A percentile compares a stretch with the other conserved stretches of the same genome.
These are phyloP conservation scores for Microplitis demolitor DNA, from an alignment of 1,140 invertebrate species.

Conservation along the genomic window DNA sequence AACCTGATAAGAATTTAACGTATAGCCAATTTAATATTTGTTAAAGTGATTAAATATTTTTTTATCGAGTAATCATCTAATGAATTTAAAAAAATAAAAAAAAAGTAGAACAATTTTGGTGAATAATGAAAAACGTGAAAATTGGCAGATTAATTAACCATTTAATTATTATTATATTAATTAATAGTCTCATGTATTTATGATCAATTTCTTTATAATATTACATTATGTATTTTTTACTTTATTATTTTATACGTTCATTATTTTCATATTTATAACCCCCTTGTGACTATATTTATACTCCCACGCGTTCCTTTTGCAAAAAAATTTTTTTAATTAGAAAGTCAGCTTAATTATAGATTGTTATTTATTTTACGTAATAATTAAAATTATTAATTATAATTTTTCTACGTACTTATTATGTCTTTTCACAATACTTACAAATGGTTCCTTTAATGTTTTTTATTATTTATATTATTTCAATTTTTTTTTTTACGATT, in stretches of 20 bases:
- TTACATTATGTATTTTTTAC: conserved; percentile 36
- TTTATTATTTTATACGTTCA: not conserved
- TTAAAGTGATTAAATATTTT: not conserved
- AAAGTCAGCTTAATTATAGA: conserved; percentile 45
- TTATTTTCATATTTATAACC: conserved; percentile 25
- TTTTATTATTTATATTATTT: conserved; percentile 3
- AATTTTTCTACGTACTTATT: conserved; percentile 9
- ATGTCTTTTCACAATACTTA: conserved; percentile 38
- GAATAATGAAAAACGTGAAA: conserved; percentile 18
- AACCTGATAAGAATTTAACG: too few species aligned
- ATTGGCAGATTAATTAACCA: conserved; percentile 36
- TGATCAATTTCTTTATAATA: conserved; percentile 34
- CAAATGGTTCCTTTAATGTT: conserved; percentile 23
- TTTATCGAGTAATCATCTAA: not conserved
- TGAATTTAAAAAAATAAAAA: not conserved
- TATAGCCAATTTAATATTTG: too few species aligned
- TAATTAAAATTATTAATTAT: not conserved
- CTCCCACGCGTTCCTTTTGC: conserved; percentile 39
- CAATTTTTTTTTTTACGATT: conserved; percentile 31
- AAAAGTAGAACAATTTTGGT: not conserved
- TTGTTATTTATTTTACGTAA: not conserved
- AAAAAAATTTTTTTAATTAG: conserved; percentile 45
- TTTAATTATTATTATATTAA: conserved; percentile 35
- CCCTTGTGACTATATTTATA: conserved; percentile 33
- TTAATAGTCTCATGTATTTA: conserved; percentile 36